Conservation (phyloP, 1,140 invertebrate genomes). For the Drosophila sucinea region DNA sequence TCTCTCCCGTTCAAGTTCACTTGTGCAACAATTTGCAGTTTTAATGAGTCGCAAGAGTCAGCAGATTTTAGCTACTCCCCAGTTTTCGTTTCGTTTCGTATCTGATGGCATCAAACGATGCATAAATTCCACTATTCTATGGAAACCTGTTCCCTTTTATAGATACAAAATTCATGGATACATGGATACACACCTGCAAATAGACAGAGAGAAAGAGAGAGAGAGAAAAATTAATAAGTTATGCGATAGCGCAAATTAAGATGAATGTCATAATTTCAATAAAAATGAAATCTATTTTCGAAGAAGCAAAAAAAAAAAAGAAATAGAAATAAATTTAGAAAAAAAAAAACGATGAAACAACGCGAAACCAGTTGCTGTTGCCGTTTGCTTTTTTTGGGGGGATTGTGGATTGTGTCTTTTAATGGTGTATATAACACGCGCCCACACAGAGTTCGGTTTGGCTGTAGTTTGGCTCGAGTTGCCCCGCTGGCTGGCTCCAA, state of each 20-base stretch:
- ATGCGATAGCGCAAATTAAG: slow-evolving; percentile 75
- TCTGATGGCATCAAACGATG: slow-evolving; percentile 43
- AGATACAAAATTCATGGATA: slow-evolving; percentile 2
- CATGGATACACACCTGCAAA: slow-evolving; percentile 66
- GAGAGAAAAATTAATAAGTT: slow-evolving; percentile 70
- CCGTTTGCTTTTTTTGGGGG: background rate
- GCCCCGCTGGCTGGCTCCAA: slow-evolving; percentile 1
- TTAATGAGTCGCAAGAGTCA: slow-evolving; percentile 60
- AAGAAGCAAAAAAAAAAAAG: slow-evolving; percentile 18
- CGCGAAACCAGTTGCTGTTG: slow-evolving; percentile 39
- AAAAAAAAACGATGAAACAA: too few species aligned
- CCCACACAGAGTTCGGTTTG: slow-evolving; percentile 34
- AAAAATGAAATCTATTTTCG: slow-evolving; percentile 78
- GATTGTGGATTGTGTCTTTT: slow-evolving; percentile 34
- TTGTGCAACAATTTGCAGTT: slow-evolving; percentile 55
- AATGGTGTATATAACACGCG: slow-evolving; percentile 50
- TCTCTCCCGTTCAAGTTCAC: slow-evolving; percentile 43
- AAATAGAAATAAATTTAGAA: slow-evolving; percentile 13
- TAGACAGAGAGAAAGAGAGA: slow-evolving; percentile 22
- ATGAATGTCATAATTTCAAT: slow-evolving; percentile 81
- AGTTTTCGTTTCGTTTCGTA: slow-evolving; percentile 1
- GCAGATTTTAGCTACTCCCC: slow-evolving; percentile 37
- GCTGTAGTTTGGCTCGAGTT: background rate
- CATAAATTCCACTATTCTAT: slow-evolving; percentile 24
- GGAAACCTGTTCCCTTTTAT: slow-evolving; percentile 50